Conservation (phyloP, 2,113 vertebrate species). For the Cinclus cinclus region DNA sequence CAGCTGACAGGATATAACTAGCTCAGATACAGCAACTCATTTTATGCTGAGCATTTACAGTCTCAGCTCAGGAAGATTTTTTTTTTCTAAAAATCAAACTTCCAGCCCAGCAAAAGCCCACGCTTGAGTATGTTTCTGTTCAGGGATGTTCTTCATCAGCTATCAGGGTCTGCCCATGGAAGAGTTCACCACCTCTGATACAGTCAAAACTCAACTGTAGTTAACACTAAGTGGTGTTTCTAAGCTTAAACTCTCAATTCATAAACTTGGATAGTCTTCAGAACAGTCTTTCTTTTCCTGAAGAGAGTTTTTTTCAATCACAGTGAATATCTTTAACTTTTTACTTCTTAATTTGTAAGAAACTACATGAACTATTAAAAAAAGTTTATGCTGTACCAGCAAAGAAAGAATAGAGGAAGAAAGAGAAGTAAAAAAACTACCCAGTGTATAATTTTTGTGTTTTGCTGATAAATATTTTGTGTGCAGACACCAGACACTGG, state of each 20-base stretch:
- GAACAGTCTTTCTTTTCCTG: not conserved
- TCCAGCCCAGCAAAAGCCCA: not conserved
- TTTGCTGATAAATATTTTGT: constrained; percentile 31
- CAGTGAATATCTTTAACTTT: not conserved
- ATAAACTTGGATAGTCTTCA: not conserved
- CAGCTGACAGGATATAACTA: not conserved
- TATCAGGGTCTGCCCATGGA: not conserved
- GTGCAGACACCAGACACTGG: not conserved
- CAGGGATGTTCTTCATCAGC: not conserved
- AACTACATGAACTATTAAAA: not conserved
- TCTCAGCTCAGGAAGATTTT: not conserved
- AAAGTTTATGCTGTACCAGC: not conserved
- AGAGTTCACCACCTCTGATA: not conserved
- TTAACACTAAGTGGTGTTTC: not conserved
- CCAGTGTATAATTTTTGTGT: not conserved
- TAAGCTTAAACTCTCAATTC: not conserved
- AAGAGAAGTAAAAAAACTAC: not conserved
- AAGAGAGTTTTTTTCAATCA: not conserved
- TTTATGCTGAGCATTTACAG: not conserved
- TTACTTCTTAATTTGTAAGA: not conserved
- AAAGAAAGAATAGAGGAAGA: not conserved
- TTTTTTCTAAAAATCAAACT: not conserved
- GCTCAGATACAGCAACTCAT: not conserved
- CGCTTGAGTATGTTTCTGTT: not conserved
- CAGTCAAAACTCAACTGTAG: not conserved